Evolutionary conservation across 2,888 invertebrate species (phyloP).

Genomic region (Epistrophella euchroma): DNA sequence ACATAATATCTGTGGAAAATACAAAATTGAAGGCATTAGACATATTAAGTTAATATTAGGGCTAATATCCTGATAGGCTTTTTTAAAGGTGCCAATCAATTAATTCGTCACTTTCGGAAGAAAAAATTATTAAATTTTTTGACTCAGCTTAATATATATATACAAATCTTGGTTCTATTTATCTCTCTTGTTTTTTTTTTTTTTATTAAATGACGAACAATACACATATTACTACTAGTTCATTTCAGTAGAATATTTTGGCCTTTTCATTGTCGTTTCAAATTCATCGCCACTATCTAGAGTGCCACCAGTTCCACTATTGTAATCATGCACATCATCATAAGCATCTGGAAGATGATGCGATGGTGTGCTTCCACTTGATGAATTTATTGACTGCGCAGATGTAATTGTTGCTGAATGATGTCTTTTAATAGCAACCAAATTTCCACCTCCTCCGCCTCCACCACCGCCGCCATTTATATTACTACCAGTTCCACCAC

Average conservation of each 20-base stretch:
- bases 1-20: neutral
- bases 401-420: slow-evolving; percentile 80
- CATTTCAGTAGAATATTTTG: slow-evolving; percentile 82
- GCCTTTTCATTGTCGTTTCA: slow-evolving; percentile 81
- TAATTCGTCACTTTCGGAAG: neutral
- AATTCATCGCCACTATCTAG: slow-evolving; percentile 81
- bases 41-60: neutral
- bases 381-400: slow-evolving; percentile 77
- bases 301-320: slow-evolving; percentile 81
- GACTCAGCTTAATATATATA: slow-evolving; percentile 1
- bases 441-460: slow-evolving; percentile 78
- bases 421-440: slow-evolving; percentile 82
- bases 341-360: slow-evolving; percentile 81
- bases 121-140: neutral
- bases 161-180: slow-evolving; percentile 26
- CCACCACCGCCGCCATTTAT: slow-evolving; percentile 73
- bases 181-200: too few species aligned
- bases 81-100: neutral
- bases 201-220: slow-evolving; percentile 12
- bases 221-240: slow-evolving; percentile 58
- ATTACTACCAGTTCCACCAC: slow-evolving; percentile 76
- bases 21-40: neutral
- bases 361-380: slow-evolving; percentile 62
- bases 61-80: neutral
- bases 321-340: slow-evolving; percentile 82